Conservation (phyloP, 2,888 invertebrate genomes). For the Poecilus cupreus region DNA sequence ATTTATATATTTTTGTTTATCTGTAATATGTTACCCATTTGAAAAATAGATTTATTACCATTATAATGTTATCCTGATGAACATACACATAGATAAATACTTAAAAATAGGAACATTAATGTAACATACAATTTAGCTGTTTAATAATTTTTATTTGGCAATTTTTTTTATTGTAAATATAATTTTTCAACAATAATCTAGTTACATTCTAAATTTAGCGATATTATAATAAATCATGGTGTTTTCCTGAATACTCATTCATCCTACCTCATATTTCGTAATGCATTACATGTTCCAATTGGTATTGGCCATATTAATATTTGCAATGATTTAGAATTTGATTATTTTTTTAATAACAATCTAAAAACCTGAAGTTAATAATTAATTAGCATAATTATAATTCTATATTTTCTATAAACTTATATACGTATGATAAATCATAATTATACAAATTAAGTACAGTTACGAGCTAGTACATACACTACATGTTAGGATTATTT, state of each 20-base stretch:
- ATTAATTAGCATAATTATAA: neutral
- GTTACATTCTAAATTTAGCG: constrained; percentile 23
- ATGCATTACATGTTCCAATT: neutral
- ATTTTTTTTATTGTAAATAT: constrained; percentile 38
- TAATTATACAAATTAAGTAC: constrained; percentile 26
- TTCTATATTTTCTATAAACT: constrained; percentile 15
- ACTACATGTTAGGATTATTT: neutral
- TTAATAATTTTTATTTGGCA: constrained; percentile 23
- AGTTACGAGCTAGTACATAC: constrained; percentile 5
- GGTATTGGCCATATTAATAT: constrained; percentile 1
- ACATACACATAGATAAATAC: too few species aligned
- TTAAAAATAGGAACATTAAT: neutral
- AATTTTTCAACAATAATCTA: constrained; percentile 33
- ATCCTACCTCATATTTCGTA: constrained; percentile 14
- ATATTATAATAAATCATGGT: constrained; percentile 7
- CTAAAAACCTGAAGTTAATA: neutral
- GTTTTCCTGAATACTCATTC: constrained; percentile 2
- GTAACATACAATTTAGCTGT: constrained; percentile 2
- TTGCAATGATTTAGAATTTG: neutral
- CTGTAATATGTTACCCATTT: too few species aligned
- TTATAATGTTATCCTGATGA: too few species aligned
- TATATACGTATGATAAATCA: constrained; percentile 29
- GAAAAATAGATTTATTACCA: too few species aligned
- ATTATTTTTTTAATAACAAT: neutral
- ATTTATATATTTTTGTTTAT: too few species aligned